Conservation (phyloP, 2,888 invertebrate species). For the Hyalella azteca region DNA sequence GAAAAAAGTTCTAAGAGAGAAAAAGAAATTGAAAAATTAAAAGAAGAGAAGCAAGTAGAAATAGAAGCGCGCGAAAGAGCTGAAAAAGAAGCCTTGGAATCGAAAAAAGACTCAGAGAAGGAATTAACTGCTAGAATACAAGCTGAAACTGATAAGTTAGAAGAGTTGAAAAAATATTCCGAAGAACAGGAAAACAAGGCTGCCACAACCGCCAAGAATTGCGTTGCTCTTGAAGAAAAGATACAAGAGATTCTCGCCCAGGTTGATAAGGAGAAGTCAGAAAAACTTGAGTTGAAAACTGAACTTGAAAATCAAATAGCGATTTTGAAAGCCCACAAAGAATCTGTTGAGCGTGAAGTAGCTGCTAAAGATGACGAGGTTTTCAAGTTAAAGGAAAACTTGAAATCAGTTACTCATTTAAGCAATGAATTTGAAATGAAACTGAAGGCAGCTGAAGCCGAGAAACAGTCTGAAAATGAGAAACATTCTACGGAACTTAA, state of each 20-base stretch:
- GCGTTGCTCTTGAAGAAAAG: background rate
- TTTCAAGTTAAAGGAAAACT: background rate
- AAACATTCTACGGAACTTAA: background rate
- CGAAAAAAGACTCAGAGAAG: conserved; percentile 15
- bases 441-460: background rate
- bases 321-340: background rate
- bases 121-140: background rate
- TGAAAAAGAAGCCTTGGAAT: conserved; percentile 8
- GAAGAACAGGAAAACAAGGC: background rate
- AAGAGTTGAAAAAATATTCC: background rate
- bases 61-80: conserved; percentile 19
- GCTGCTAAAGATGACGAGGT: background rate
- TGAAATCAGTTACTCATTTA: background rate
- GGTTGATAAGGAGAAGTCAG: background rate
- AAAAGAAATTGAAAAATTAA: conserved; percentile 1
- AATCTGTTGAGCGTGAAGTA: background rate
- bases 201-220: background rate
- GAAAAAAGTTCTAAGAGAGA: background rate
- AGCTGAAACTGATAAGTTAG: background rate
- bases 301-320: background rate
- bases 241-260: background rate
- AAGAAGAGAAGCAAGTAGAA: conserved; percentile 10
- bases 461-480: background rate
- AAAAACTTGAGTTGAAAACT: background rate
- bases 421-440: background rate